A percentile compares a stretch with the other conserved stretches of the same genome.
These are phyloP conservation scores for Fopius arisanus DNA, from an alignment of 1,140 invertebrate species.

Conservation along the genomic window DNA sequence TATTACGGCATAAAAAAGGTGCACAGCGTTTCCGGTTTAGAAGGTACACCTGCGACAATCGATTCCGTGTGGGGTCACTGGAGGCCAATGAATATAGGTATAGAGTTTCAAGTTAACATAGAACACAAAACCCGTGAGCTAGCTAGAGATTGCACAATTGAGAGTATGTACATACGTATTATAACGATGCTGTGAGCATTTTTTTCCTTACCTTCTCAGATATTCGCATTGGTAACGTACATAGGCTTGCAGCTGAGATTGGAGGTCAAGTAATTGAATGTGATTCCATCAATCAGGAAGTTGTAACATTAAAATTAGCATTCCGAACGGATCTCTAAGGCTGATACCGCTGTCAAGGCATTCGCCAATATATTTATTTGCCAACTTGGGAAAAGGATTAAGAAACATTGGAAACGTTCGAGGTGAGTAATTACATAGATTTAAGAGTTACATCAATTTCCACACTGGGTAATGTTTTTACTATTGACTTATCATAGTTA, in stretches of 20 bases:
- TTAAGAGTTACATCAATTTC: no score
- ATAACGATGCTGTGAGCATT: neutral
- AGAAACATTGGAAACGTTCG: neutral
- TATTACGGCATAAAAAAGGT: neutral
- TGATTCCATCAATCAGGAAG: slow-evolving; percentile 6
- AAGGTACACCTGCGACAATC: slow-evolving; percentile 10
- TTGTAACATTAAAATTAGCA: neutral
- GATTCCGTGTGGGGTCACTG: slow-evolving; percentile 2
- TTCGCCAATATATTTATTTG: neutral
- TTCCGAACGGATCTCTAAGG: neutral
- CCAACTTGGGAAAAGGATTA: neutral
- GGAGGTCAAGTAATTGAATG: neutral
- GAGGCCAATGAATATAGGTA: neutral
- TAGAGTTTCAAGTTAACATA: neutral
- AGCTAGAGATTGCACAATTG: neutral
- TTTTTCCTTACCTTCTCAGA: neutral
- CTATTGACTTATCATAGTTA: no score
- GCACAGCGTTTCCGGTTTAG: neutral
- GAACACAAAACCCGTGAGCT: neutral
- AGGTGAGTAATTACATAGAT: neutral
- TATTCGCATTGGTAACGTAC: neutral
- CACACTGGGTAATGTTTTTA: no score
- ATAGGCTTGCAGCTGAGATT: neutral
- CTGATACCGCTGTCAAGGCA: neutral
- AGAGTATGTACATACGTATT: no score